A percentile compares a stretch with the other conserved stretches of the same genome.
These are phyloP conservation scores for Macrosiphum euphorbiae DNA, from an alignment of 2,888 invertebrate species.

Conservation along the genomic window DNA sequence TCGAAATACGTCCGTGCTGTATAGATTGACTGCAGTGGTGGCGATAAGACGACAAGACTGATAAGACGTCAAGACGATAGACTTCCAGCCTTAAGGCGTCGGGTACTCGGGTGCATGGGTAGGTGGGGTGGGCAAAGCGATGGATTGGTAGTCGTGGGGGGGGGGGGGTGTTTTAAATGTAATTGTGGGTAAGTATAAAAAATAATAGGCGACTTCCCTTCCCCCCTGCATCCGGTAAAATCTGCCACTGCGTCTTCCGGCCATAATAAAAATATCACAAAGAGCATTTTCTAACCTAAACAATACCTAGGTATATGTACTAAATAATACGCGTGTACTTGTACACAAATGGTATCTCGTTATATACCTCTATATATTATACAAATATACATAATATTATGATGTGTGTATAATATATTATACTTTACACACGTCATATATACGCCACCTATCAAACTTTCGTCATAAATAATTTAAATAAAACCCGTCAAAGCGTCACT, in stretches of 20 bases:
- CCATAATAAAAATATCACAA: background rate
- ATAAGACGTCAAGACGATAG: background rate
- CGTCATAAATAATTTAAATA: constrained; percentile 12
- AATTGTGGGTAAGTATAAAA: no score
- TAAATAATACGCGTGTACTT: background rate
- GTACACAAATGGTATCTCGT: background rate
- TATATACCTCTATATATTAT: background rate
- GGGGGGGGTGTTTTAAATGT: no score
- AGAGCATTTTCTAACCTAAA: background rate
- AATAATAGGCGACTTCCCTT: no score
- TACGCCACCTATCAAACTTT: background rate
- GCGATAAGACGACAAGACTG: background rate
- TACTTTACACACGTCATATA: background rate
- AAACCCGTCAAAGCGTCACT: constrained; percentile 8
- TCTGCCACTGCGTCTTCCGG: background rate
- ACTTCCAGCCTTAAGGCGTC: background rate
- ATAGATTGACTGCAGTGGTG: background rate
- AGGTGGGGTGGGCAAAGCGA: background rate
- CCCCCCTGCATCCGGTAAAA: no score
- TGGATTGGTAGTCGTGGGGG: background rate
- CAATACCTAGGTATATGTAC: background rate
- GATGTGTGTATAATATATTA: background rate
- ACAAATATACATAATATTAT: background rate
- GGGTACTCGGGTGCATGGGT: no score
- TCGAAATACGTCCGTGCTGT: background rate